phyloP scores from a whole-genome alignment of 2,888 invertebrate genomes.

The Drosophila paracracens region DNA sequence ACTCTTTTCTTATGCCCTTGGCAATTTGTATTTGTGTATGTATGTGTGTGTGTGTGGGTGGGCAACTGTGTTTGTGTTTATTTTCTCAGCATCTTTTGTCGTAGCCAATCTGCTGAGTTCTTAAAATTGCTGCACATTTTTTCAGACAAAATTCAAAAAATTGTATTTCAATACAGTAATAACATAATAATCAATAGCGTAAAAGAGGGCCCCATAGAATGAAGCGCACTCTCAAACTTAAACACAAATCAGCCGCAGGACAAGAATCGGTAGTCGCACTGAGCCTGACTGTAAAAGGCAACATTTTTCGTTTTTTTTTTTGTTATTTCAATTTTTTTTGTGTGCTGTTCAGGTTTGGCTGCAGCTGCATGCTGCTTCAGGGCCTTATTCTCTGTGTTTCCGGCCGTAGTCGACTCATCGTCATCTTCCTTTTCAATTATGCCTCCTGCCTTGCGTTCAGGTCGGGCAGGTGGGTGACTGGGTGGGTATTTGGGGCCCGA shows the following conservation, averaged over 20 bases:
- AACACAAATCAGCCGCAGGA: slow-evolving; percentile 41
- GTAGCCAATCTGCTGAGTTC: neutral
- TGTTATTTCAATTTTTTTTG: slow-evolving; percentile 6
- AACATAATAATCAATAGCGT: neutral
- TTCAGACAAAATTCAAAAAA: neutral
- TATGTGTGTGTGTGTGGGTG: slow-evolving; percentile 8
- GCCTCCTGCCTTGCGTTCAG: slow-evolving; percentile 24
- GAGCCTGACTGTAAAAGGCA: slow-evolving; percentile 35
- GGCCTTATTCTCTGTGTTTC: slow-evolving; percentile 63
- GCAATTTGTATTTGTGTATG: slow-evolving; percentile 25
- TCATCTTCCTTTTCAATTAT: slow-evolving; percentile 76
- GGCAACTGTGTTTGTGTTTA: slow-evolving; percentile 5
- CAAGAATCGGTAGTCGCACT: slow-evolving; percentile 35
- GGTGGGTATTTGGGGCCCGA: slow-evolving; percentile 3
- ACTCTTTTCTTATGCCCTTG: slow-evolving; percentile 16
- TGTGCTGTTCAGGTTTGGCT: slow-evolving; percentile 32
- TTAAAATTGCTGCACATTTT: neutral
- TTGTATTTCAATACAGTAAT: too few relatives aligned
- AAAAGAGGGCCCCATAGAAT: slow-evolving; percentile 1
- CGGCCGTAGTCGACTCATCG: slow-evolving; percentile 64
- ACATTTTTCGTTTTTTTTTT: slow-evolving; percentile 6
- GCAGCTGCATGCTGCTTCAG: slow-evolving; percentile 50
- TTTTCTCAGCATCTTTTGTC: slow-evolving; percentile 10
- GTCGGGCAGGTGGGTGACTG: slow-evolving; percentile 2
- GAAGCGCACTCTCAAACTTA: slow-evolving; percentile 1